Conservation (phyloP, 2,113 vertebrate genomes). For the Mixornis gularis region DNA sequence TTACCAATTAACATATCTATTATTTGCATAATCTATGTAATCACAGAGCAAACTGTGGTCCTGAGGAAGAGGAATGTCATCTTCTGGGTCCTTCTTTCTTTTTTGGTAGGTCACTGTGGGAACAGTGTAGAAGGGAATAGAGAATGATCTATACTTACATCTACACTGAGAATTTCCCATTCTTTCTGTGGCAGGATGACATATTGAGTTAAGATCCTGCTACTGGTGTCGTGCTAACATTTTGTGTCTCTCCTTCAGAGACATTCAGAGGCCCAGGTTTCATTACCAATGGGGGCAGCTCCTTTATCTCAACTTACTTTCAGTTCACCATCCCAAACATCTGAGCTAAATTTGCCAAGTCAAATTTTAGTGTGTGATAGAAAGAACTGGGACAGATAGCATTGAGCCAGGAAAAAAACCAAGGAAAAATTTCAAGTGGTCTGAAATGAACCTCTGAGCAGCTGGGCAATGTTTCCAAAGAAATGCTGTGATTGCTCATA, state of each 20-base stretch:
- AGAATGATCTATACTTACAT: not conserved
- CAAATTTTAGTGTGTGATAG: not conserved
- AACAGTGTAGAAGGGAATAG: not conserved
- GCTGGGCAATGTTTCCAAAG: not conserved
- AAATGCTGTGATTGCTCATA: not conserved
- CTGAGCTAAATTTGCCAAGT: not conserved
- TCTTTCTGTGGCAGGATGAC: accelerated
- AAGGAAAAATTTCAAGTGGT: not conserved
- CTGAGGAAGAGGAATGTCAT: not conserved
- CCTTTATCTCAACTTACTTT: not conserved
- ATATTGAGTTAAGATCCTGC: not conserved
- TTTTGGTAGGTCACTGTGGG: not conserved
- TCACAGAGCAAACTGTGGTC: not conserved
- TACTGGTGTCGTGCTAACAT: accelerated
- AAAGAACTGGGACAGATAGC: not conserved
- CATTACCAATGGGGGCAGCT: not conserved
- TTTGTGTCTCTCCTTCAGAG: not conserved
- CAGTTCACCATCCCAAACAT: not conserved
- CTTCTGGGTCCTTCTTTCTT: not conserved
- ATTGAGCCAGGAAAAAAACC: not conserved
- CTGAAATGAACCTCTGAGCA: not conserved
- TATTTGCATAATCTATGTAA: not conserved
- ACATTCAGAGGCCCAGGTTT: not conserved
- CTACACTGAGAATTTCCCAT: not conserved
- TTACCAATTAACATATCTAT: not conserved